Conservation (phyloP, 1,140 invertebrate species). For the Laupala kohalensis region DNA sequence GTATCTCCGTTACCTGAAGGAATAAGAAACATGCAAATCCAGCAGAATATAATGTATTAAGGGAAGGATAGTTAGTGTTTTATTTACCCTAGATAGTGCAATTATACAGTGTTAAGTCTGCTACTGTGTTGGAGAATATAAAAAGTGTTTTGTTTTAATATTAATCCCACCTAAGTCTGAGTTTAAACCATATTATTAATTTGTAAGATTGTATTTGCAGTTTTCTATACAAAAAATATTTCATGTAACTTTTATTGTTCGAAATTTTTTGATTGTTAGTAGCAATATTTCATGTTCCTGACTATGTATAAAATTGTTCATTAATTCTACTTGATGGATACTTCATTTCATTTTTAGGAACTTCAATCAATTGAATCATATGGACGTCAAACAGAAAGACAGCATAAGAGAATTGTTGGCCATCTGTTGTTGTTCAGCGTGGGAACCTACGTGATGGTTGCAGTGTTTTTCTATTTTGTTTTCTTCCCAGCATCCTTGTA, state of each 20-base stretch:
- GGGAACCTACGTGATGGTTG: conserved; percentile 60
- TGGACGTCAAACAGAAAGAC: conserved; percentile 60
- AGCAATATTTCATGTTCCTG: background rate
- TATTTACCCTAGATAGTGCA: too few relatives aligned
- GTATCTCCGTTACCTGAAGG: too few relatives aligned
- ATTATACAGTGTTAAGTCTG: too few relatives aligned
- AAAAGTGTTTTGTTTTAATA: background rate
- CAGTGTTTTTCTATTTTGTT: conserved; percentile 63
- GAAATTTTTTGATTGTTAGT: background rate
- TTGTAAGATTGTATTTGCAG: background rate
- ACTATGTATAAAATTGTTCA: too few relatives aligned
- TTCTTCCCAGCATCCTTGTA: conserved; percentile 53
- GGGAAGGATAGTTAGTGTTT: too few relatives aligned
- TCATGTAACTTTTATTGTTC: background rate
- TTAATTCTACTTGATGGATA: background rate
- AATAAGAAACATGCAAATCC: too few relatives aligned
- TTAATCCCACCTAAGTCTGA: background rate
- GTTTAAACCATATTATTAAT: background rate
- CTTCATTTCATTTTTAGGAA: conserved; percentile 36
- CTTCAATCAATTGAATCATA: conserved; percentile 69
- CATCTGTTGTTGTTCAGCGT: conserved; percentile 67
- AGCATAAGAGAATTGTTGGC: conserved; percentile 63
- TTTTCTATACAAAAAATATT: background rate
- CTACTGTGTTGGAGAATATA: too few relatives aligned
- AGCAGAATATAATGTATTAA: too few relatives aligned